A percentile compares a stretch with the other conserved stretches of the same genome.
These are phyloP conservation scores for Poecilia picta DNA, from an alignment of 2,797 vertebrate species.

Conservation along the genomic window DNA sequence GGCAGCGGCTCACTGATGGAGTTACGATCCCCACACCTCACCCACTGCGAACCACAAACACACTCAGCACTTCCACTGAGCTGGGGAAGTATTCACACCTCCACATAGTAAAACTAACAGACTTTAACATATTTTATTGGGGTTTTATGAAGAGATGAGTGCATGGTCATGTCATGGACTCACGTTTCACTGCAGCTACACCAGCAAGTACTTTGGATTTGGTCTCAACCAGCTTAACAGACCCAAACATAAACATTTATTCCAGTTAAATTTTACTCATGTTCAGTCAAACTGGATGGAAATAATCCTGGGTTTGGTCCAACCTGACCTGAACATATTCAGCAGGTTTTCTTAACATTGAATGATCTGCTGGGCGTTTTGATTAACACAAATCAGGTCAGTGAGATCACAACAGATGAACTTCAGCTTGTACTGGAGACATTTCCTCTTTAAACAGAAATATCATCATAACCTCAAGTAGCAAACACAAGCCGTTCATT, in stretches of 20 bases:
- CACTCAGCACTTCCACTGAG: background rate
- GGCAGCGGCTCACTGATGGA: constrained; percentile 10
- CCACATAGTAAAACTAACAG: background rate
- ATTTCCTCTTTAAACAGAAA: background rate
- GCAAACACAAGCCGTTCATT: background rate
- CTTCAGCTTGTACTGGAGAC: background rate
- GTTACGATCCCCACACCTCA: constrained; percentile 29
- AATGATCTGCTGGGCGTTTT: background rate
- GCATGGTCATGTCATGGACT: background rate
- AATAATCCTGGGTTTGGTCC: background rate
- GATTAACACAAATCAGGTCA: background rate
- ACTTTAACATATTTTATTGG: background rate
- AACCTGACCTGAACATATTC: background rate
- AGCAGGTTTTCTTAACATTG: background rate
- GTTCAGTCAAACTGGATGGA: background rate
- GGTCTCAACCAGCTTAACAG: background rate
- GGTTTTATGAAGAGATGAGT: background rate
- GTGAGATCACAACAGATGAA: background rate
- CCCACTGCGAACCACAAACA: constrained; percentile 22
- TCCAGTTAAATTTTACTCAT: background rate
- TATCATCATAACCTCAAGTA: too few species aligned
- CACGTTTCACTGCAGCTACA: background rate
- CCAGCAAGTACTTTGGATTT: too few species aligned
- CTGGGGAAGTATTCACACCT: background rate
- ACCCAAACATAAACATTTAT: background rate